phyloP scores from a whole-genome alignment of 2,797 vertebrate species.

The Oreortyx pictus region DNA sequence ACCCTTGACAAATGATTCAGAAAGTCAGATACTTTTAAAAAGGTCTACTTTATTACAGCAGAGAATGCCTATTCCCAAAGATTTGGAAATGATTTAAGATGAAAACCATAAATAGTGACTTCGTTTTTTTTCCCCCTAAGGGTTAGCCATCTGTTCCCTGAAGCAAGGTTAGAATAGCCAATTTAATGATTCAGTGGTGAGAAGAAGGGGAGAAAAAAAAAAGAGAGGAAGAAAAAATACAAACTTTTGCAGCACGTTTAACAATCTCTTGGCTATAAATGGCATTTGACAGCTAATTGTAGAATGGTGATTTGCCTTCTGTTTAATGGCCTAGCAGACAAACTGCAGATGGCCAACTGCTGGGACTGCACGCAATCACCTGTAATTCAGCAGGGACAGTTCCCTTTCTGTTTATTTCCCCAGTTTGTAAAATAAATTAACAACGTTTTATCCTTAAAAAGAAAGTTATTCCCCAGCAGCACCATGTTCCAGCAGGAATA shows the following conservation, averaged over 20 bases:
- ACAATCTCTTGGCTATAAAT: conserved; percentile 24
- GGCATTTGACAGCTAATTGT: conserved; percentile 25
- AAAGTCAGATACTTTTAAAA: background rate
- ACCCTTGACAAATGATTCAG: background rate
- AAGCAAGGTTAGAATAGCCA: conserved; percentile 34
- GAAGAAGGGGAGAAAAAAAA: fast-evolving
- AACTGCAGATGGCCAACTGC: background rate
- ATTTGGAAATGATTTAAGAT: background rate
- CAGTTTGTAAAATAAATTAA: background rate
- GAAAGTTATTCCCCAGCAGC: background rate
- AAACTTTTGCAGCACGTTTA: conserved; percentile 1
- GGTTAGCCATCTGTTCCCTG: conserved; percentile 45
- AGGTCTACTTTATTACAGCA: background rate
- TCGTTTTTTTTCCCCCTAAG: background rate
- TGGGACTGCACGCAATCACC: background rate
- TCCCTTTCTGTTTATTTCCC: background rate
- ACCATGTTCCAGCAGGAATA: background rate
- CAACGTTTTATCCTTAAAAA: background rate
- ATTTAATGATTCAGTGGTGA: background rate
- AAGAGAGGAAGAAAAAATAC: background rate
- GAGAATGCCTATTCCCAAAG: background rate
- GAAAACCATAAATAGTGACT: background rate
- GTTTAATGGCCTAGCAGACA: background rate
- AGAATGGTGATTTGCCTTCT: background rate
- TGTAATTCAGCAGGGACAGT: background rate